Conservation (phyloP, 2,797 vertebrate genomes). For the Lepilemur septentrionalis region DNA sequence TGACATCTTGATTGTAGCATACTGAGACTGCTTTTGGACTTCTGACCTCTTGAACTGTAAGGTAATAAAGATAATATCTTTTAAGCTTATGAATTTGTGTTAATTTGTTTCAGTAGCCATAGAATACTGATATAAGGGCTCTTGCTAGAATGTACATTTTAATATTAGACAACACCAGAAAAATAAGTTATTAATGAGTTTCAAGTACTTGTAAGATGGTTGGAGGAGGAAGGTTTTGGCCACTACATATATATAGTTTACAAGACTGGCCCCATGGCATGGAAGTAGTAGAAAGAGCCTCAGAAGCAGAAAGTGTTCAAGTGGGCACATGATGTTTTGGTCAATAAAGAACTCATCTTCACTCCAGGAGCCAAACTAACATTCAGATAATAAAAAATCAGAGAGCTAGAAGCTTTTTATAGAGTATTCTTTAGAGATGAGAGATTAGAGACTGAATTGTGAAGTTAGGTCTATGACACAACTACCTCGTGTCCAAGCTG, state of each 20-base stretch:
- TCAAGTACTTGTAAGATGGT: not conserved
- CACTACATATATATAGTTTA: not conserved
- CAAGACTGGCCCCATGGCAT: not conserved
- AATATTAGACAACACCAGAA: not conserved
- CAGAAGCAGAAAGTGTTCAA: not conserved
- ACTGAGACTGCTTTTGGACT: not conserved
- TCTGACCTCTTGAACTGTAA: not conserved
- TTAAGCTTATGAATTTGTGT: not conserved
- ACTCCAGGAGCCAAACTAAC: not conserved
- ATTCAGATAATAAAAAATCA: not conserved
- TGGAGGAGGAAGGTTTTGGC: not conserved
- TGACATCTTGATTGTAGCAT: not conserved
- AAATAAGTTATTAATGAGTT: conserved; percentile 21
- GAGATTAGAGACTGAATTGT: not conserved
- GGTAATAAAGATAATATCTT: not conserved
- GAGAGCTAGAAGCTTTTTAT: not conserved
- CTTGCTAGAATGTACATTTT: not conserved
- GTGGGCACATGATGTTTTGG: not conserved
- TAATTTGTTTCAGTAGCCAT: not conserved
- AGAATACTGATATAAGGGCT: not conserved
- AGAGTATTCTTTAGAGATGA: not conserved
- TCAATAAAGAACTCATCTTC: not conserved
- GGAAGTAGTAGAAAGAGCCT: not conserved
- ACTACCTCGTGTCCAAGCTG: not conserved
- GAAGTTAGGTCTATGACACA: not conserved